Conservation (phyloP, 2,797 vertebrate genomes). For the Sardinella longiceps region DNA sequence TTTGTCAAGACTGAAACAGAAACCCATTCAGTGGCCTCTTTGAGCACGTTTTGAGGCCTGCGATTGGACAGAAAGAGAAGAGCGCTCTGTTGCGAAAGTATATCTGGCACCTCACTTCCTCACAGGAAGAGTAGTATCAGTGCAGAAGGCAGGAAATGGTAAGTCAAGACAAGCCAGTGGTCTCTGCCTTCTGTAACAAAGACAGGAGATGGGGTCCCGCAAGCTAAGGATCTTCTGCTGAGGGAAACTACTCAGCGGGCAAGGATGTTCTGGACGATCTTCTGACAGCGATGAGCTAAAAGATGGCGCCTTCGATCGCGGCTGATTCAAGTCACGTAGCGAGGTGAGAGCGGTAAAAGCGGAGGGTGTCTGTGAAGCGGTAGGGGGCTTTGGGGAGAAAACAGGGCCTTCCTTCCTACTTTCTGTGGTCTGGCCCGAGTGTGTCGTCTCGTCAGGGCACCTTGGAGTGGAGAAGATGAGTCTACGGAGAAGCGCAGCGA, state of each 20-base stretch:
- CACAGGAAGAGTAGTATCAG: conserved; percentile 59
- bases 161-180: conserved; percentile 34
- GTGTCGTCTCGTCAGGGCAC: neutral
- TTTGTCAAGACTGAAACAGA: conserved; percentile 33
- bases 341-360: neutral
- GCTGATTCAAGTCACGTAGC: neutral
- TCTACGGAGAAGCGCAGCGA: conserved; percentile 19
- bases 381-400: neutral
- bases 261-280: conserved; percentile 1
- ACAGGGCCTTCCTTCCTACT: neutral
- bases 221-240: neutral
- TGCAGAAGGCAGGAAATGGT: conserved; percentile 53
- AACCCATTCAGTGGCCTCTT: conserved; percentile 58
- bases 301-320: neutral
- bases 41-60: conserved; percentile 22
- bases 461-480: conserved; percentile 53
- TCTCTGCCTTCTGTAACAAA: conserved; percentile 20
- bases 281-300: neutral
- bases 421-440: conserved; percentile 15
- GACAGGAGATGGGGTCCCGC: neutral
- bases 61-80: conserved; percentile 62
- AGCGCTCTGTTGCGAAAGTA: conserved; percentile 19
- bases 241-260: neutral
- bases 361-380: neutral
- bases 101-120: conserved; percentile 66